Evolutionary conservation across 1,140 invertebrate species (phyloP), one percentile per base, ranked within the genome.

Genomic region (Leptopilina clavipes): DNA sequence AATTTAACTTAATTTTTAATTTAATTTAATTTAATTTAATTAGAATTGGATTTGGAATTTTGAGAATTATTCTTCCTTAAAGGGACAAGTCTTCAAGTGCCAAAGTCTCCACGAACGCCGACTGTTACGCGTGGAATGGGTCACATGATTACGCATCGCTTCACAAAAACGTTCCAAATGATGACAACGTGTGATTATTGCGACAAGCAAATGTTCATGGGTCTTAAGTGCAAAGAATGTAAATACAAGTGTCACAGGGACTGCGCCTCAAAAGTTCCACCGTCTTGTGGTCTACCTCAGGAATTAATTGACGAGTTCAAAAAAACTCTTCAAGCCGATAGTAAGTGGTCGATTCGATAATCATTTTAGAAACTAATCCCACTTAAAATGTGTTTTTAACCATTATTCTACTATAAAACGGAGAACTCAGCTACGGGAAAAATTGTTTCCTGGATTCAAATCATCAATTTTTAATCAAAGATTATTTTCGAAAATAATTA

Each of bases 191-290:
- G 97, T 91, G 95, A 97, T 88, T 94, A 95, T 84, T 99, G 97
- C 89, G 94, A 95, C 77, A 97, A 97, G 87, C 96, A 96, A 89
- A 97, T 98, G 92, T 95, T 97, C 84, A 94, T 97, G 86, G 93
- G 94, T 59, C 92, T 96, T 71, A 97, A 96, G 89, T 99, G 98
- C 90, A 98, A 95, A 89, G 96, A 98, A 87, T 99, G 97, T 93
- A 98, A 98, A 91, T 98, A 96, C 91, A 97, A 96, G 84, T 98
- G 97, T 91, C 95, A 97, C 88, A 93, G 94, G 84, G 96, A 98
- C 85, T 99, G 98, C 90, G 95, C 96, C 84, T 93, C 93, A 25
- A 97, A 96, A 92, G 97, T 97, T 79, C 95, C 96, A 81, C 96
- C 96, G 1, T 97, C 96, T 40, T 99, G 97, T 90, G 96, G 97